Evolutionary conservation across 2,888 invertebrate genomes (phyloP), one percentile per base, ranked within the genome.

Genomic region (Rhagium mordax): DNA sequence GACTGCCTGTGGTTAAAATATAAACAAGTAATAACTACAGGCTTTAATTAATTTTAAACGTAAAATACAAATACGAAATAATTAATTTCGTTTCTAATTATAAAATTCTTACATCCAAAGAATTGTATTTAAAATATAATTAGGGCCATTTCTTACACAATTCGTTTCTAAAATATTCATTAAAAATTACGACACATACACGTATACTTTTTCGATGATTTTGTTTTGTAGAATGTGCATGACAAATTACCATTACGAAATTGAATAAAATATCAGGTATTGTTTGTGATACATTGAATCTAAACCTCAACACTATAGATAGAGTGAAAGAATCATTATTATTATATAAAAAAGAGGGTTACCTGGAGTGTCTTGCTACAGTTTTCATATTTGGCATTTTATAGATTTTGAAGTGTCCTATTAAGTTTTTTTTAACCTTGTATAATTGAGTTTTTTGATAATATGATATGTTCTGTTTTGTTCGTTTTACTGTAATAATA

Each of bases 131-230:
- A 27, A 51, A 65, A 29, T 8, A 24, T 65, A 65, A 65, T 65
- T 65, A 51, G 24, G 51, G 49, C 51, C n/a, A 6, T 24, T 48
- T 65, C 51, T 65, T 29, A 51, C 29, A 51, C 27, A 27, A 10
- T 16, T 20, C 27, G 5, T 18, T 13, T 24, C 15, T n/a, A 49
- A 16, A 70, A 57, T 72, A 66, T 59, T 72, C 64, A 70, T 75
- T 72, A 72, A 75, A 75, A 62, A 72, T 70, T 66, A 67, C 70
- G 70, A 24, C 18, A 53, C 65, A 74, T 24, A 6, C 41, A 41
- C n/a, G 41, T 41, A 13, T 1, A n/a, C 13, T 41, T 41, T 41
- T 41, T 41, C n/a, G 41, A 2, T 33, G 41, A 3, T 13, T 13
- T n/a, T 41, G 13, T 24, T 3, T 24, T 24, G n/a, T 3, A n/a